Evolutionary conservation across 2,797 vertebrate genomes (phyloP).

Genomic region (Eulemur coronatus): DNA sequence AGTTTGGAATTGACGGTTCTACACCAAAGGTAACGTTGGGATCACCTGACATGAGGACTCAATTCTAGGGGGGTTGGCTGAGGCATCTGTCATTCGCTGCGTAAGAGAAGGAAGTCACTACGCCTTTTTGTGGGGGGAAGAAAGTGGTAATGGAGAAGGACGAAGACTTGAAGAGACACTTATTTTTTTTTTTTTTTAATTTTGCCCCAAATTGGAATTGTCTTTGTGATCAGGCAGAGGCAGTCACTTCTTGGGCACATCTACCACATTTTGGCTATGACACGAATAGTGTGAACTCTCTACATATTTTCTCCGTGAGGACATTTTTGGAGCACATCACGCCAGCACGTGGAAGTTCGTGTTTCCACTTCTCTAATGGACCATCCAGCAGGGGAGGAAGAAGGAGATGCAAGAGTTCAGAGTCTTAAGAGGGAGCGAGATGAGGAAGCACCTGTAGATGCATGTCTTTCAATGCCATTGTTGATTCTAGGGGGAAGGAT

Average conservation of each 20-base stretch:
- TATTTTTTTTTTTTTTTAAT: not conserved
- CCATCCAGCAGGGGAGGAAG: not conserved
- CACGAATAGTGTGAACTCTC: not conserved
- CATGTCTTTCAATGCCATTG: not conserved
- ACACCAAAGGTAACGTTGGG: not conserved
- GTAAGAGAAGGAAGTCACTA: not conserved
- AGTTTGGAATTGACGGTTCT: not conserved
- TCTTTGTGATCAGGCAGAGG: not conserved
- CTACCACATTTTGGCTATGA: not conserved
- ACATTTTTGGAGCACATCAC: not conserved
- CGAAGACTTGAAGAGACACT: not conserved
- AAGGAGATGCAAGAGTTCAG: not conserved
- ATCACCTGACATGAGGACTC: not conserved
- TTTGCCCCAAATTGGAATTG: not conserved
- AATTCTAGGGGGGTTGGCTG: not conserved
- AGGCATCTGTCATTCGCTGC: not conserved
- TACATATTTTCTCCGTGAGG: not conserved
- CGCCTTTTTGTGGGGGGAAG: not conserved
- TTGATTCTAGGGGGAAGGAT: not conserved
- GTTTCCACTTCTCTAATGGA: not conserved
- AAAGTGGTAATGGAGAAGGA: not conserved
- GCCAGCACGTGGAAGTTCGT: rapidly evolving
- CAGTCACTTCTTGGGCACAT: not conserved
- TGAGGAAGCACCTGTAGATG: not conserved
- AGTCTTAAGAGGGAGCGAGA: not conserved